Conservation (phyloP, 2,888 invertebrate genomes). For the Uropetala carovei region DNA sequence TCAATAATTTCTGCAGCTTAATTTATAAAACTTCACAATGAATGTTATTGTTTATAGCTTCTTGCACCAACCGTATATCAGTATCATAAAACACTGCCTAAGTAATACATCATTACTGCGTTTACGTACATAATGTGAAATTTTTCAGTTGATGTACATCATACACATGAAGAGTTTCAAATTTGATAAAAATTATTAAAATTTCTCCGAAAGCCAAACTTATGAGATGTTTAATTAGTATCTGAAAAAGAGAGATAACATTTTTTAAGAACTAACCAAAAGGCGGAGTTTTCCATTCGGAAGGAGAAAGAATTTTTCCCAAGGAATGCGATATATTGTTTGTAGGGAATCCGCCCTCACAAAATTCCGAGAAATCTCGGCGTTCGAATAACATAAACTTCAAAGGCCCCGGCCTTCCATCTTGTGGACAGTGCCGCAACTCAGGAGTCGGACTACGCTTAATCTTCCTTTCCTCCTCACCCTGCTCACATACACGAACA, state of each 20-base stretch:
- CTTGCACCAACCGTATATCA: too few species aligned
- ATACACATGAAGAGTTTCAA: background rate
- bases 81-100: too few species aligned
- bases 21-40: too few species aligned
- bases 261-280: too few species aligned
- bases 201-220: too few species aligned
- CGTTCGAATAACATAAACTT: background rate
- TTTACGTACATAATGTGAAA: background rate
- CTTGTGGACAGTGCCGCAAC: background rate
- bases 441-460: background rate
- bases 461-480: background rate
- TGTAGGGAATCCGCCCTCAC: background rate
- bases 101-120: too few species aligned
- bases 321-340: background rate
- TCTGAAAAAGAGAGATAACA: too few species aligned
- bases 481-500: background rate
- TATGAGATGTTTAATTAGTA: too few species aligned
- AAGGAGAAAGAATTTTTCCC: background rate
- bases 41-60: too few species aligned
- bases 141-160: background rate
- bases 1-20: too few species aligned
- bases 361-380: background rate
- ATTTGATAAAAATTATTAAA: background rate
- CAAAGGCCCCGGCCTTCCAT: conserved; percentile 26
- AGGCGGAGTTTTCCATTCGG: background rate